Evolutionary conservation across 2,888 invertebrate genomes (phyloP).

Genomic region (Eudemis profundana): DNA sequence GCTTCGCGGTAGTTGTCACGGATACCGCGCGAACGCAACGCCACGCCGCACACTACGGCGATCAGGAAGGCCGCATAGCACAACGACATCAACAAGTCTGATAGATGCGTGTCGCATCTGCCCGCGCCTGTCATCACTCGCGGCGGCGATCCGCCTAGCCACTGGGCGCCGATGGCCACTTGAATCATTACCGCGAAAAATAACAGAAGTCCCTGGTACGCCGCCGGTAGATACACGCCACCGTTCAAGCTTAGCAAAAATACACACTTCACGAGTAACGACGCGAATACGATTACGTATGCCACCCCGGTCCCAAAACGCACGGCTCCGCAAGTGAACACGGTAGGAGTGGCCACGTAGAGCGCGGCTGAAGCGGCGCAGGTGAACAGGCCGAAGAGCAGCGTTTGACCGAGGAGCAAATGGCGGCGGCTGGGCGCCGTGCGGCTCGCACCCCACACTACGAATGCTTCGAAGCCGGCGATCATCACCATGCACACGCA

Average conservation of each 20-base stretch:
- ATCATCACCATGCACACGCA: slow-evolving; percentile 94
- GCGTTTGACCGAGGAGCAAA: slow-evolving; percentile 94
- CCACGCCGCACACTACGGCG: slow-evolving; percentile 92
- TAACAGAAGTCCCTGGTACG: slow-evolving; percentile 95
- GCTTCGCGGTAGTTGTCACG: slow-evolving; percentile 97
- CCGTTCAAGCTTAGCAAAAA: slow-evolving; percentile 96
- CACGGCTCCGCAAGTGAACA: slow-evolving; percentile 92
- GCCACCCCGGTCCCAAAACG: slow-evolving; percentile 93
- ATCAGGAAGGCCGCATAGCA: slow-evolving; percentile 94
- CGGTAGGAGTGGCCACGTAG: slow-evolving; percentile 91
- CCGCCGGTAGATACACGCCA: slow-evolving; percentile 95
- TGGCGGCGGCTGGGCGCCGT: slow-evolving; percentile 94
- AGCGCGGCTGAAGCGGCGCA: slow-evolving; percentile 92
- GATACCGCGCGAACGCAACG: slow-evolving; percentile 94
- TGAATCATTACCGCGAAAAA: slow-evolving; percentile 96
- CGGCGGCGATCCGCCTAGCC: slow-evolving; percentile 93
- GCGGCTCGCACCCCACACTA: slow-evolving; percentile 91
- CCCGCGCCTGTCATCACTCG: slow-evolving; percentile 64
- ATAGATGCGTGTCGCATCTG: slow-evolving; percentile 88
- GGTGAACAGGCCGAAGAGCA: slow-evolving; percentile 92
- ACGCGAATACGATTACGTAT: slow-evolving; percentile 94
- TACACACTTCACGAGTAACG: slow-evolving; percentile 96
- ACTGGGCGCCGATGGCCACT: slow-evolving; percentile 93
- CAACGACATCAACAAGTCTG: slow-evolving; percentile 90
- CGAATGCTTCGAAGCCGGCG: slow-evolving; percentile 94